Evolutionary conservation across 2,113 vertebrate genomes (phyloP).

Genomic region (Puma concolor): DNA sequence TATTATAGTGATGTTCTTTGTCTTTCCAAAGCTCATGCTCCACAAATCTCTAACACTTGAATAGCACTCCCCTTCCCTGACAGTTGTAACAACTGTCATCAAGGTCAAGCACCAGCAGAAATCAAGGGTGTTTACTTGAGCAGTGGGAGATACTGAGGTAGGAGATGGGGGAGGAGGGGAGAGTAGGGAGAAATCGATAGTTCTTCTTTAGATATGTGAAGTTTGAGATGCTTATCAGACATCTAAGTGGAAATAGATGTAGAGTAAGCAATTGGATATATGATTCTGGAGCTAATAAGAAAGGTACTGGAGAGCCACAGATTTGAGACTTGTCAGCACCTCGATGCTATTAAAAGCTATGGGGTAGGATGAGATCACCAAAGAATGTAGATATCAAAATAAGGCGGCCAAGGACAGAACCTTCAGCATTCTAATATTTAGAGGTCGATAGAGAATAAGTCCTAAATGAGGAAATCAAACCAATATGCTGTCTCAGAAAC

Average conservation of each 20-base stretch:
- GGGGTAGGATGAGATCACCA: not conserved
- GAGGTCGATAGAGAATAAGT: constrained; percentile 6
- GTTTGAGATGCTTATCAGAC: not conserved
- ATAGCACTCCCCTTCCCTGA: not conserved
- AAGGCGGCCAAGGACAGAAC: not conserved
- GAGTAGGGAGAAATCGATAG: constrained; percentile 37
- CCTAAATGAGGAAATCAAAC: not conserved
- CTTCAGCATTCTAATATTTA: not conserved
- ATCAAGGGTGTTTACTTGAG: not conserved
- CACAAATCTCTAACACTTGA: not conserved
- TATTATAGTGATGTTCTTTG: not conserved
- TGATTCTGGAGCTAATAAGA: not conserved
- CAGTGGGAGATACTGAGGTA: not conserved
- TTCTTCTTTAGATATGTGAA: not conserved
- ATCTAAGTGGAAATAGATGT: not conserved
- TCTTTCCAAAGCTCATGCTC: not conserved
- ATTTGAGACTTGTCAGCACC: constrained; percentile 19
- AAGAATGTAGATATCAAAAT: not conserved
- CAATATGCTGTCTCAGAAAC: not conserved
- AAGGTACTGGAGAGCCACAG: not conserved
- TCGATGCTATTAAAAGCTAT: constrained; percentile 36
- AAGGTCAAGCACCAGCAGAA: not conserved
- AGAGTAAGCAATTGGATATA: constrained; percentile 12
- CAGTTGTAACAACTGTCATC: not conserved
- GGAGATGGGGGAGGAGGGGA: not conserved